Evolutionary conservation across 2,113 vertebrate genomes (phyloP).

Genomic region (Puntigrus tetrazona): DNA sequence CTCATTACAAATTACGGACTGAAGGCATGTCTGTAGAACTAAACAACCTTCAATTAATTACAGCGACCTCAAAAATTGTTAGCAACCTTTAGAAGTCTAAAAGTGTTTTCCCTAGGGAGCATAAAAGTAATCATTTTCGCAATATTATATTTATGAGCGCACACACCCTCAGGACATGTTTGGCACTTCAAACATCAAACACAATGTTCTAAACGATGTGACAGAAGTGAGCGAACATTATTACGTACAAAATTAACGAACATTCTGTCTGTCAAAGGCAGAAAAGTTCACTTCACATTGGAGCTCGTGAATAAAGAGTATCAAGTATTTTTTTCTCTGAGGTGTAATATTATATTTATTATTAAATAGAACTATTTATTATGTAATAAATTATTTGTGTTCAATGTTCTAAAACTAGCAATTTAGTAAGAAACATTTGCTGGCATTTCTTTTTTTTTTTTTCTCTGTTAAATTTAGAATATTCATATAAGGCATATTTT

Average conservation of each 20-base stretch:
- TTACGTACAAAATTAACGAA: conserved; percentile 12
- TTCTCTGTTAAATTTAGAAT: neutral
- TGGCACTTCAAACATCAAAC: conserved; percentile 1
- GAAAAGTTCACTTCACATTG: conserved; percentile 13
- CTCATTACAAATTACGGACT: neutral
- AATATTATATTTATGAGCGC: neutral
- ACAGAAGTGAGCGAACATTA: conserved; percentile 39
- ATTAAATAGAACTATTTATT: no score
- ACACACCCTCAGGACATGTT: conserved; percentile 13
- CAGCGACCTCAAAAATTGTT: neutral
- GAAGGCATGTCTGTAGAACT: conserved; percentile 16
- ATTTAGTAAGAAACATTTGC: neutral
- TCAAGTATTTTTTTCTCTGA: neutral
- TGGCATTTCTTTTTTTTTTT: neutral
- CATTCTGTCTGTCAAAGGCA: conserved; percentile 25
- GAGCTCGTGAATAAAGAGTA: neutral
- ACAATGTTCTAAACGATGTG: conserved; percentile 22
- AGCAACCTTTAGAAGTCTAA: conserved; percentile 11
- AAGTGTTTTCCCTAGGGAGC: neutral
- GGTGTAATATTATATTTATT: neutral
- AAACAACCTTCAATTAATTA: conserved; percentile 1
- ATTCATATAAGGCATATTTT: neutral
- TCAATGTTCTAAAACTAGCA: neutral
- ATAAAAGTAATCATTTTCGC: neutral
- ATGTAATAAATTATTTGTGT: neutral